These are phyloP conservation scores for Synergus umbraculus DNA, from an alignment of 2,888 invertebrate genomes.

Conservation along the genomic window DNA sequence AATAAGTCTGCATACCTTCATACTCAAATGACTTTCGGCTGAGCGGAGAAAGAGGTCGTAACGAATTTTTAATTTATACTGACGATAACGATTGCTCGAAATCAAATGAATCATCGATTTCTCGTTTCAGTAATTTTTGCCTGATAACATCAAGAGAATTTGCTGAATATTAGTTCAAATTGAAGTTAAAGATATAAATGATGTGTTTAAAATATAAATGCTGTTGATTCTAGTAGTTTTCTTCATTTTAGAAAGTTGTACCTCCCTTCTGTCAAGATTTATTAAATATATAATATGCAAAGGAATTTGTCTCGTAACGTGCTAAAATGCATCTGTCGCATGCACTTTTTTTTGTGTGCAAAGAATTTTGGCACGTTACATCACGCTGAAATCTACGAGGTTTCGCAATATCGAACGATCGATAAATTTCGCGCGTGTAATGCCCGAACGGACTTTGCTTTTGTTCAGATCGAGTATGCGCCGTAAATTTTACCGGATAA, in stretches of 20 bases:
- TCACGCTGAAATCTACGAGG: not conserved
- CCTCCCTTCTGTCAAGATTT: not conserved
- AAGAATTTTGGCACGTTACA: conserved; percentile 32
- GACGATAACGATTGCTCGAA: conserved; percentile 4
- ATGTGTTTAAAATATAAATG: too few species aligned
- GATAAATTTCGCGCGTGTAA: conserved; percentile 54
- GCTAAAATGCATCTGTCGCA: not conserved
- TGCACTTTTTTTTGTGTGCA: not conserved
- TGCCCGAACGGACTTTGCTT: conserved; percentile 54
- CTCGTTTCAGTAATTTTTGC: not conserved
- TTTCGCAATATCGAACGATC: conserved; percentile 44
- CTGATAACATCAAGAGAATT: not conserved
- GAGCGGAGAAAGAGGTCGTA: conserved; percentile 7
- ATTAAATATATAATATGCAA: conserved; percentile 1
- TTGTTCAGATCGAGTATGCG: conserved; percentile 60
- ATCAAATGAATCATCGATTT: conserved; percentile 2
- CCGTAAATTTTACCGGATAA: conserved; percentile 74
- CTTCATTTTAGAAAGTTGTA: not conserved
- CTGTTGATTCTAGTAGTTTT: too few species aligned
- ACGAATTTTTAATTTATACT: conserved; percentile 4
- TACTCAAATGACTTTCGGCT: conserved; percentile 4
- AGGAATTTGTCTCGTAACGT: not conserved
- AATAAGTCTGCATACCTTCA: conserved; percentile 4
- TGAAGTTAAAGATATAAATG: too few species aligned
- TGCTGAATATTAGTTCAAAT: too few species aligned